Evolutionary conservation across 1,140 invertebrate genomes (phyloP).

Genomic region (Conus ventricosus): DNA sequence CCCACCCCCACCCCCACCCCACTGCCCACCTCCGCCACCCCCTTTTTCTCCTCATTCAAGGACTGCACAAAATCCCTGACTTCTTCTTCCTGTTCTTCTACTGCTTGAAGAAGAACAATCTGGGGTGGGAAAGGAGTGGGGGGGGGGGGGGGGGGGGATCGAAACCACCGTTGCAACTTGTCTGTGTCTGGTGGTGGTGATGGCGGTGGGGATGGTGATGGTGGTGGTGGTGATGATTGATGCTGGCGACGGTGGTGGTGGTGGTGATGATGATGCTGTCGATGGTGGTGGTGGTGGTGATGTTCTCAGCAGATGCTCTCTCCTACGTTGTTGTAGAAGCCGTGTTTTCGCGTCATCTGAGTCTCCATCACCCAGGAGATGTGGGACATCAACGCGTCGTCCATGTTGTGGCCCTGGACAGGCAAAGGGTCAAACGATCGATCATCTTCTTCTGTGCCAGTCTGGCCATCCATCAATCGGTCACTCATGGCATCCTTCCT

Average conservation of each 20-base stretch:
- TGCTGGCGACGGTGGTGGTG: neutral
- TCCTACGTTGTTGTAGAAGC: conserved; percentile 58
- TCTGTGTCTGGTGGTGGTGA: no score
- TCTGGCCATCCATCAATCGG: neutral
- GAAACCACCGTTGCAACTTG: no score
- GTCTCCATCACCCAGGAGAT: conserved; percentile 66
- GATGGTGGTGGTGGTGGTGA: neutral
- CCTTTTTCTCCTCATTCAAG: no score
- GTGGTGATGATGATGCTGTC: neutral
- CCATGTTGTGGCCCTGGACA: conserved; percentile 68
- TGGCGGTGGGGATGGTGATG: no score
- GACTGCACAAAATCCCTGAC: no score
- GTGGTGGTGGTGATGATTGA: no score
- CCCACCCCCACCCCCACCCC: no score
- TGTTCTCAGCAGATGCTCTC: conserved; percentile 60
- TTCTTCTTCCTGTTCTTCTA: no score
- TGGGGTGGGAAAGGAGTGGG: no score
- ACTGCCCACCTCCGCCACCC: no score
- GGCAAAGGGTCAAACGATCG: neutral
- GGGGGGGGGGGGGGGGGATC: no score
- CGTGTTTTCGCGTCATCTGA: conserved; percentile 63
- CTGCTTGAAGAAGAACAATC: no score
- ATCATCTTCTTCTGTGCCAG: neutral
- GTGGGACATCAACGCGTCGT: conserved; percentile 69
- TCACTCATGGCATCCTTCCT: neutral